Conservation (phyloP, 2,888 invertebrate species). For the Mythimna albipuncta region DNA sequence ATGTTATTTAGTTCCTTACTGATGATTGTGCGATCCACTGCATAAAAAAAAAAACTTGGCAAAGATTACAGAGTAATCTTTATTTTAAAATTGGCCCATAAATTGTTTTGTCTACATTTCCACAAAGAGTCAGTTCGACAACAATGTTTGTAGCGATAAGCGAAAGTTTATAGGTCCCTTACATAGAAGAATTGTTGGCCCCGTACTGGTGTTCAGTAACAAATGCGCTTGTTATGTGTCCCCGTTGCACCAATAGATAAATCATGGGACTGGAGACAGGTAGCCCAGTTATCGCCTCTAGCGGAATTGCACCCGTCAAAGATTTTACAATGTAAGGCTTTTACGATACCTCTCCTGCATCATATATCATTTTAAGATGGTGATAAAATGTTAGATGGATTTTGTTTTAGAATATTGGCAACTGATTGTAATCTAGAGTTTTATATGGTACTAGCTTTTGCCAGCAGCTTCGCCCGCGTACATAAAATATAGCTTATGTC, state of each 20-base stretch:
- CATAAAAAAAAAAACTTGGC: not conserved
- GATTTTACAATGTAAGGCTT: conserved; percentile 50
- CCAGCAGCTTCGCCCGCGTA: too few species aligned
- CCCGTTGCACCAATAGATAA: conserved; percentile 47
- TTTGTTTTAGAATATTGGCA: conserved; percentile 16
- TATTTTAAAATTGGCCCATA: conserved; percentile 43
- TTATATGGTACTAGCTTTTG: too few species aligned
- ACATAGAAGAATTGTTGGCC: conserved; percentile 18
- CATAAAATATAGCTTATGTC: too few species aligned
- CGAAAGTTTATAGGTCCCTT: conserved; percentile 20
- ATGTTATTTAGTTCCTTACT: not conserved
- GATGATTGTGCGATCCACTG: not conserved
- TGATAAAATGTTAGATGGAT: conserved; percentile 24
- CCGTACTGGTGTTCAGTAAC: conserved; percentile 20
- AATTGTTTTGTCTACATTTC: conserved; percentile 33
- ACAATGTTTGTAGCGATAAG: conserved; percentile 36
- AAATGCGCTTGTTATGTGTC: conserved; percentile 45
- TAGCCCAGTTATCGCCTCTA: conserved; percentile 42
- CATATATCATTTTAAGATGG: conserved; percentile 26
- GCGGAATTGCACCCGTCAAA: conserved; percentile 40
- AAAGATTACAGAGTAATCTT: conserved; percentile 2
- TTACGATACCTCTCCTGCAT: conserved; percentile 27
- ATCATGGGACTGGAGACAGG: conserved; percentile 48
- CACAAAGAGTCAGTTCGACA: conserved; percentile 23
- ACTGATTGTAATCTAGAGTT: not conserved